phyloP scores from a whole-genome alignment of 2,888 invertebrate genomes.

The Nipponacmea schrenckii region DNA sequence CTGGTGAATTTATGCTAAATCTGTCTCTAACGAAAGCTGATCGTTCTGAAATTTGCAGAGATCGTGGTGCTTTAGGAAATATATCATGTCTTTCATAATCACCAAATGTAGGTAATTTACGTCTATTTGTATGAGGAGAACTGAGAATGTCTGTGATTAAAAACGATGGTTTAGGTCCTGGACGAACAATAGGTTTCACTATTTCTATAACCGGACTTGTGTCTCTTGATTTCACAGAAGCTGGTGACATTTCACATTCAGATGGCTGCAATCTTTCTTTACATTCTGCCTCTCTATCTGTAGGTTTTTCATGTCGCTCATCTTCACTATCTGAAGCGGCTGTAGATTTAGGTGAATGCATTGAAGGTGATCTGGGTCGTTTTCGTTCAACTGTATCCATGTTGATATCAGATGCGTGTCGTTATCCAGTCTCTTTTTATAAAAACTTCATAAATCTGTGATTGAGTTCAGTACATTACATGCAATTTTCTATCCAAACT shows the following conservation, averaged over 20 bases:
- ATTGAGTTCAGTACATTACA: slow-evolving; percentile 7
- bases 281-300: background rate
- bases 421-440: background rate
- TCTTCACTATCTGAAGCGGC: background rate
- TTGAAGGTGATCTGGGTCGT: slow-evolving; percentile 2
- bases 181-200: slow-evolving; percentile 11
- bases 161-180: slow-evolving; percentile 21
- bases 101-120: background rate
- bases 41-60: background rate
- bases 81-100: slow-evolving; percentile 3
- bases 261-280: background rate
- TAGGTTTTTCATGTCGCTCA: background rate
- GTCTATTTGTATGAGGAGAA: slow-evolving; percentile 4
- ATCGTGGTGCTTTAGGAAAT: background rate
- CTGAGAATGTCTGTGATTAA: slow-evolving; percentile 33
- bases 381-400: slow-evolving; percentile 8
- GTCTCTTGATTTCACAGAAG: slow-evolving; percentile 4
- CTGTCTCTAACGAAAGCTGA: background rate
- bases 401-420: background rate
- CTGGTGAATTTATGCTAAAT: background rate
- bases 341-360: background rate
- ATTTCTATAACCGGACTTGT: background rate
- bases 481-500: background rate
- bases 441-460: background rate
- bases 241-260: background rate